A percentile compares a stretch with the other conserved stretches of the same genome.
Evolutionary conservation across 2,113 vertebrate genomes (phyloP).

Genomic region (Riparia riparia): DNA sequence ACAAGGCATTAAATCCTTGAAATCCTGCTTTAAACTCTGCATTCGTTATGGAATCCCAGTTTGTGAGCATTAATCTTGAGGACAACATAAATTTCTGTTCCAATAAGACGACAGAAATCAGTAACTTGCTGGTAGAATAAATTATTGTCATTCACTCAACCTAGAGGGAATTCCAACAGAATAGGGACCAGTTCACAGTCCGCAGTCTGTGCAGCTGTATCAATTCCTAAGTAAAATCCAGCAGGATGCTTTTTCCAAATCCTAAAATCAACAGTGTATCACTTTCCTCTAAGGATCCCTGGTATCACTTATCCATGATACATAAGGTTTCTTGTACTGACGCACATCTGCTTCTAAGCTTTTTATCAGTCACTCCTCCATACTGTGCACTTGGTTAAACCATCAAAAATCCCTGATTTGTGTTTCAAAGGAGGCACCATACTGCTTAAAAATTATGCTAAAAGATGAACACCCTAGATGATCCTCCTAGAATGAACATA

Average conservation of each 20-base stretch:
- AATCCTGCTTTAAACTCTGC: neutral
- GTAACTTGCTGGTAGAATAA: neutral
- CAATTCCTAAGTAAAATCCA: neutral
- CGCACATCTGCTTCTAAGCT: constrained; percentile 34
- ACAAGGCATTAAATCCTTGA: neutral
- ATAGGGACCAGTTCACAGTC: neutral
- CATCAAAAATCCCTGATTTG: constrained; percentile 23
- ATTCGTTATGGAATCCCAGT: neutral
- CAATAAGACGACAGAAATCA: neutral
- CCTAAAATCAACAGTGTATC: constrained; percentile 18
- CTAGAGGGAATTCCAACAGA: neutral
- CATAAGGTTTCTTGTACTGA: constrained; percentile 13
- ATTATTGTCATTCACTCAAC: neutral
- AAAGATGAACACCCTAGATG: neutral
- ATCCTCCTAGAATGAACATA: neutral
- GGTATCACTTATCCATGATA: neutral
- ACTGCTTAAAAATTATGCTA: constrained; percentile 43
- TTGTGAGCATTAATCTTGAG: neutral
- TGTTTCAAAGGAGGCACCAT: constrained; percentile 54
- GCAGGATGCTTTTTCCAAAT: neutral
- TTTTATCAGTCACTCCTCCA: constrained; percentile 34
- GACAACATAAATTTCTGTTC: neutral
- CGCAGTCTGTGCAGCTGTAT: neutral
- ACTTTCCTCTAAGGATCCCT: neutral
- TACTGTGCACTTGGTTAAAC: neutral